Base-by-base conservation (phyloP, 1,140 invertebrate genomes). In the Diorhabda sublineata region DNA sequence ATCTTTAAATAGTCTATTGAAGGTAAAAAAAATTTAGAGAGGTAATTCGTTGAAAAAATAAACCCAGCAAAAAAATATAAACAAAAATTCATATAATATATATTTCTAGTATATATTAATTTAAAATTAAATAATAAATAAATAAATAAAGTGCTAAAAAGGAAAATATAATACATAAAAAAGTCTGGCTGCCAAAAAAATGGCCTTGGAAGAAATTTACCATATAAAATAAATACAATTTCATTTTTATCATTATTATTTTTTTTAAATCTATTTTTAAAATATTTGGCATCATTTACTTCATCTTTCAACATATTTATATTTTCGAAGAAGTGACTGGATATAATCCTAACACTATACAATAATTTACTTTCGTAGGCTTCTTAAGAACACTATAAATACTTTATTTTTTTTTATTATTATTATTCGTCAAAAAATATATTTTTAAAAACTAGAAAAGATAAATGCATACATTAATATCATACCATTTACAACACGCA, bases 271-370 rank as follows among this genome's bases (percentile, higher is more conserved):
- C 69, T 70, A 68, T 62, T 69, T 73, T 75, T 26, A 26, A 75
- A 76, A 78, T 78, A 79, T 79, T 79, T 79, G 78, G 78, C 78
- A 79, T 79, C 76, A 73, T 72, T 71, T 74, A 61, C 67, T 77
- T 70, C 69, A 75, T 69, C 74, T 8, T 69, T 75, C 72, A 79
- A 78, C 76, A 77, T 79, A 75, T 66, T 76, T 71, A 76, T 77
- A 75, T 76, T 71, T 75, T 73, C 69, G 72, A 71, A 66, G 71
- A 76, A 72, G 69, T 70, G 63, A 74, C 71, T 69, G 68, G 64
- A 61, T 71, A 74, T 73, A 74, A 26, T 26, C 26, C 74, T 77
- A 77, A 75, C 73, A 74, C 73, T 76, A 76, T 78, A 76, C 74
- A 77, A 75, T 73, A 73, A 78, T 73, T 72, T 63, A 74, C 64